Evolutionary conservation across 2,888 invertebrate genomes (phyloP).

Genomic region (Amblyteles armatorius): DNA sequence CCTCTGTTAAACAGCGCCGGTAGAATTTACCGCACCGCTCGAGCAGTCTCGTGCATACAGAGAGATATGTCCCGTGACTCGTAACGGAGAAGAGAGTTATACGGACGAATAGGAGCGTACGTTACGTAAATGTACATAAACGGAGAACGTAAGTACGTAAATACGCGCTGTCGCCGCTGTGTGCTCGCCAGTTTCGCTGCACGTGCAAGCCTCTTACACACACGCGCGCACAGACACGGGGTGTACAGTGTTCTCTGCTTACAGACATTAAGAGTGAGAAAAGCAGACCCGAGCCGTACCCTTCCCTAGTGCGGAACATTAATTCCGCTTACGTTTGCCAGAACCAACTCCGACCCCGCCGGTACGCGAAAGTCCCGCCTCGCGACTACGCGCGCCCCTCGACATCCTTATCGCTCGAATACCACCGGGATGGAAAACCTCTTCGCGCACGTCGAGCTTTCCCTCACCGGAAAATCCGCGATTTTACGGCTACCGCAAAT

Average conservation of each 20-base stretch:
- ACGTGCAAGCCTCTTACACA: neutral
- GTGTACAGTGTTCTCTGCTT: slow-evolving; percentile 9
- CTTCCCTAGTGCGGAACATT: slow-evolving; percentile 47
- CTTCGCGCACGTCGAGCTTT: slow-evolving; percentile 5
- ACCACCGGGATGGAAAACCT: slow-evolving; percentile 36
- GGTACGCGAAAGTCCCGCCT: slow-evolving; percentile 8
- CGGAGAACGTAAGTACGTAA: slow-evolving; percentile 32
- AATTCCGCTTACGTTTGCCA: slow-evolving; percentile 56
- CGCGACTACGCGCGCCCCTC: slow-evolving; percentile 17
- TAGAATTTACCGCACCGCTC: neutral
- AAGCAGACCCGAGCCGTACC: slow-evolving; percentile 25
- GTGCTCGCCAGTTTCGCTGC: slow-evolving; percentile 23
- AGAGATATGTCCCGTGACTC: neutral
- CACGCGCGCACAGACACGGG: neutral
- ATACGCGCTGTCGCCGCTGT: slow-evolving; percentile 22
- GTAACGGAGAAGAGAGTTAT: slow-evolving; percentile 7
- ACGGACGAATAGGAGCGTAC: slow-evolving; percentile 28
- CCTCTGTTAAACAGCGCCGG: neutral
- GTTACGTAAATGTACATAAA: slow-evolving; percentile 41
- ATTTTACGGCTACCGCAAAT: slow-evolving; percentile 28
- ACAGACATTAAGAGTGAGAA: slow-evolving; percentile 37
- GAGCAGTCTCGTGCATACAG: neutral
- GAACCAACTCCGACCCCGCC: slow-evolving; percentile 22
- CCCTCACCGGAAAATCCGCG: slow-evolving; percentile 36
- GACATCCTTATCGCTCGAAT: slow-evolving; percentile 49